Evolutionary conservation across 2,797 vertebrate genomes (phyloP), one percentile per base, ranked within the genome.

Genomic region (Anas acuta): DNA sequence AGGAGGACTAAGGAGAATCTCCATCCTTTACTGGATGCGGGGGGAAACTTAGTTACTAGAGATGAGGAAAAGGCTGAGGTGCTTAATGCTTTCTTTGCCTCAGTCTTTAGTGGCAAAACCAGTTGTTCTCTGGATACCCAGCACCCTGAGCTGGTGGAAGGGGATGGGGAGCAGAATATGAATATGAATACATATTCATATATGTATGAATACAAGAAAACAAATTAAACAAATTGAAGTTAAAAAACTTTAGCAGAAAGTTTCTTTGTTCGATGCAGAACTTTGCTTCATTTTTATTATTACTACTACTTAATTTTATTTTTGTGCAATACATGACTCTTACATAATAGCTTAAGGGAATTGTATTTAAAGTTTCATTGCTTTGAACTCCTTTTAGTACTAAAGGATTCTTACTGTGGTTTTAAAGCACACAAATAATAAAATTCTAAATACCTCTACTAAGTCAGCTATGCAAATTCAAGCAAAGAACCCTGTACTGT

Each of bases 371-470:
- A 96, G 62, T 77, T 45, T 73, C 62, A 70, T 84, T 92, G 67
- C 76, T 97, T 95, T 87, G 91, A 92, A 94, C 91, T 95, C 56
- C 73, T 56, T 77, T 96, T 70, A 84, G 61, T 60, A 87, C 84
- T 93, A 94, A 84, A 91, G 90, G 71, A 85, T 33, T 43, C 93
- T 94, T 90, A 70, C 1, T 70, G 60, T 25, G 37, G 51, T 71
- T 93, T 94, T 88, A 75, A 92, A 76, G 22, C 20, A 81, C 47
- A 62, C 7, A 85, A 65, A 72, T 80, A 92, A 92, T 92, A 82
- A 94, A 90, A 92, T 93, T 87, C 89, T 89, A 66, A 92, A 87
- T 56, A 86, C 41, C 16, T 84, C 51, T 65, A 14, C 58, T 58
- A 70, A 89, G 32, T 23, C 62, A 76, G 69, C 72, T 47, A 84